Evolutionary conservation across 2,113 vertebrate species (phyloP), one percentile per base, ranked within the genome.

Genomic region (Neoarius graeffei): DNA sequence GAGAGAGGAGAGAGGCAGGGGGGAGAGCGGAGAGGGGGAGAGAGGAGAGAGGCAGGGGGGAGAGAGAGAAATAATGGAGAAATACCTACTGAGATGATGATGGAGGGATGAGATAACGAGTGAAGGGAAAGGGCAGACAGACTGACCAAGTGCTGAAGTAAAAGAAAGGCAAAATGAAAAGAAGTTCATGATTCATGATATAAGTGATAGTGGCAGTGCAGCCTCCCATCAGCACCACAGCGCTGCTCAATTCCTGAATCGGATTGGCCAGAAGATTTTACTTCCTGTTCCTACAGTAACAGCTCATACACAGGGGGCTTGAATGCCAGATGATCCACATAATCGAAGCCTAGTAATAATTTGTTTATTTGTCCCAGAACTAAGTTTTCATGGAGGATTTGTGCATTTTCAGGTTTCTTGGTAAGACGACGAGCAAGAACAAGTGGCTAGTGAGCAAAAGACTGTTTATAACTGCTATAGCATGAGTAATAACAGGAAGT

Each of bases 111-210:
- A 64, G 66, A 83, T 66, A 74, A 82, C 83, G 79, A 54, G 30
- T 52, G 54, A 10, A 73, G 8, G 30, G 59, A 42, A 88, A 83
- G 50, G 15, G 35, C 80, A 84, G 81, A 81, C 79, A 80, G 48
- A 73, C 66, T 66, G 54, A 88, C 67, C 86, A 69, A 73, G 80
- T 89, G 50, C 87, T 19, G 35, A 82, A 83, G 76, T 76, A 69
- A 83, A 69, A 74, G 83, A 77, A 14, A 85, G 77, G 19, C 50
- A 48, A 56, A 11, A 81, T n/a, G 62, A 14, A 52, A 50, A 69
- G 35, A 42, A 30, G 57, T 0, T 13, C 23, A 74, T 76, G 73
- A 52, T 19, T 48, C 73, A 76, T 77, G 76, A 79, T 27, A 4
- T 15, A n/a, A 54, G 50, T n/a, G 48, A 50, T 77, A 15, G n/a